phyloP scores from a whole-genome alignment of 2,888 invertebrate species.

The Fragum sueziense region DNA sequence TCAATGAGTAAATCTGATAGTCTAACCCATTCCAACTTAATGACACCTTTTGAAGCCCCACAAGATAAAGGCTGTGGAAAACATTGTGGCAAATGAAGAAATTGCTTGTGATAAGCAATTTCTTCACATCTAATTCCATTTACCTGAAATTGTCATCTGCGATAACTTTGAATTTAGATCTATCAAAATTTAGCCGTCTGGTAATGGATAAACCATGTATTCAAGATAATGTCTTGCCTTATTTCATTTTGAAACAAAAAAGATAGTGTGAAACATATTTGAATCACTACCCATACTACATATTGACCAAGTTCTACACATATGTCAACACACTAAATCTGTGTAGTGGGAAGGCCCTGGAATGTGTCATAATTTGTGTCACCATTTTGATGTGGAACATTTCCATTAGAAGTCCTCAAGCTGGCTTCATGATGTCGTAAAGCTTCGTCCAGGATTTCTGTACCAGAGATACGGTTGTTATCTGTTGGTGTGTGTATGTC shows the following conservation, averaged over 20 bases:
- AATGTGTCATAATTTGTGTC: slow-evolving; percentile 44
- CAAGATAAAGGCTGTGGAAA: no score
- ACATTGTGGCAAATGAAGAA: no score
- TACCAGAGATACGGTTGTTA: slow-evolving; percentile 47
- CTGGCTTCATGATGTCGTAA: slow-evolving; percentile 46
- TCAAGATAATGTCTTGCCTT: no score
- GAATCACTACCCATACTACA: background rate
- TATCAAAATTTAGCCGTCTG: no score
- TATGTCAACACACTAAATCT: slow-evolving; percentile 43
- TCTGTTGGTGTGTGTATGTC: slow-evolving; percentile 45
- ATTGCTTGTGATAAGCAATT: no score
- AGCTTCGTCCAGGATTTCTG: slow-evolving; percentile 50
- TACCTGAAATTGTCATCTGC: no score
- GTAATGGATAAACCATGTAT: no score
- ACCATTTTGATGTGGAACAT: slow-evolving; percentile 3
- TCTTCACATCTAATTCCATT: no score
- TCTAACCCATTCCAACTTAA: no score
- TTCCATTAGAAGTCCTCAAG: slow-evolving; percentile 32
- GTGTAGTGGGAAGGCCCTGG: slow-evolving; percentile 56
- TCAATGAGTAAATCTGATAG: no score
- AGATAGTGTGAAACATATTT: background rate
- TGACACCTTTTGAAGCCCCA: no score
- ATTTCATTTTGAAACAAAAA: background rate
- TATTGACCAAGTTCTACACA: background rate
- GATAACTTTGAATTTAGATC: no score